Percentiles rank a stretch among this genome's conserved stretches.
Conservation (phyloP, 2,888 invertebrate genomes). For the Lasioglossum malachurum region DNA sequence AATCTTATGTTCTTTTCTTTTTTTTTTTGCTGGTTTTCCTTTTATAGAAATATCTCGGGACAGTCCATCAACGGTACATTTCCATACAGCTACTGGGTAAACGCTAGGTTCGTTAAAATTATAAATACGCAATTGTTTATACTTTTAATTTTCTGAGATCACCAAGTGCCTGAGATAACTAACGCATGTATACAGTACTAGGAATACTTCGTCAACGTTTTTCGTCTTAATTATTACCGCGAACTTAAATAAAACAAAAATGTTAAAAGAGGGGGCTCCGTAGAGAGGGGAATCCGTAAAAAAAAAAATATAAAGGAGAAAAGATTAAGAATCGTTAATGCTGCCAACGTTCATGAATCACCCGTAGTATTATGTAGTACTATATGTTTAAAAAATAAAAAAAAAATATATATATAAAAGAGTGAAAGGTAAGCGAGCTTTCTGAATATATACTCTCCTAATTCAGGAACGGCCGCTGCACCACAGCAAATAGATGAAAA, state of each 20-base stretch:
- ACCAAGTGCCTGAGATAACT: slow-evolving; percentile 75
- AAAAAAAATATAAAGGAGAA: slow-evolving; percentile 5
- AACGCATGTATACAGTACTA: slow-evolving; percentile 51
- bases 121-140: slow-evolving; percentile 68
- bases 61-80: slow-evolving; percentile 37
- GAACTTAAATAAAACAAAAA: slow-evolving; percentile 34
- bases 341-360: slow-evolving; percentile 43
- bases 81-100: slow-evolving; percentile 60
- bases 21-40: not conserved
- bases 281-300: not conserved
- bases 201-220: slow-evolving; percentile 50
- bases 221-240: slow-evolving; percentile 22
- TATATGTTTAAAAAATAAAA: slow-evolving; percentile 37
- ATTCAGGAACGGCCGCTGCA: slow-evolving; percentile 68
- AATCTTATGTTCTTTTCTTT: not conserved
- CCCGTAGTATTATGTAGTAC: slow-evolving; percentile 50
- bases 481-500: slow-evolving; percentile 64
- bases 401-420: not conserved
- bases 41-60: slow-evolving; percentile 22
- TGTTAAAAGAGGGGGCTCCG: not conserved
- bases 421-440: slow-evolving; percentile 50
- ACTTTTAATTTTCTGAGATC: slow-evolving; percentile 74
- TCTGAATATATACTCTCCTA: slow-evolving; percentile 77
- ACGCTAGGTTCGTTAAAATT: slow-evolving; percentile 60
- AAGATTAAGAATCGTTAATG: slow-evolving; percentile 39